Base-by-base conservation (phyloP, 2,113 vertebrate genomes). In the Cryptotis parvus region DNA sequence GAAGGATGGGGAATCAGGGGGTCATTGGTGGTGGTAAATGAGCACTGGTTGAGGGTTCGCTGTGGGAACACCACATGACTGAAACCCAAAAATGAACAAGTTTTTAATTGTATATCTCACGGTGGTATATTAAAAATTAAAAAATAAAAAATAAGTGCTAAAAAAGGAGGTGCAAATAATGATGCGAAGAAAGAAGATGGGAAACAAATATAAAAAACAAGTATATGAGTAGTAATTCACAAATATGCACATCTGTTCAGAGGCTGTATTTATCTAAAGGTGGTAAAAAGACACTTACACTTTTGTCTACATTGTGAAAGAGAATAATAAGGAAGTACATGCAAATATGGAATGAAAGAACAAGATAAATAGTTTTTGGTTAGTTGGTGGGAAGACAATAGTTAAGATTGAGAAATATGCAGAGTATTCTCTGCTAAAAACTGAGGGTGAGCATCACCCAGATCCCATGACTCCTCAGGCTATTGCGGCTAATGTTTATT, bases 161-260 rank as follows among this genome's bases (percentile, higher is more conserved):
- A n/a, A n/a, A n/a, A n/a, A n/a, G n/a, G n/a, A n/a, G 18, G 29
- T 31, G 3, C 12, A 74, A 84, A 75, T 14, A 63, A n/a, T n/a
- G n/a, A n/a, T n/a, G n/a, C n/a, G n/a, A 73, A 89, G 63, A 69
- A 65, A 43, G 65, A 49, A 22, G 24, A 68, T 74, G 31, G 43
- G 55, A 43, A 90, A 41, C 33, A 73, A 74, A 90, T 29, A 68
- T 43, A 9, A 37, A 58, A 69, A 90, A 83, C 73, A 10, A 85
- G 18, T 69, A 69, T 63, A 55, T 55, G 75, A 84, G 37, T 41
- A 65, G 35, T 22, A 65, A 65, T 90, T 80, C 22, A 88, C 9
- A 90, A 63, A 75, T 55, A 92, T 20, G 10, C 18, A 61, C 41
- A 45, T 37, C 33, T 74, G 69, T 73, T 69, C 39, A 69, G 63